Evolutionary conservation across 2,113 vertebrate species (phyloP).

Genomic region (Stictonetta naevosa): DNA sequence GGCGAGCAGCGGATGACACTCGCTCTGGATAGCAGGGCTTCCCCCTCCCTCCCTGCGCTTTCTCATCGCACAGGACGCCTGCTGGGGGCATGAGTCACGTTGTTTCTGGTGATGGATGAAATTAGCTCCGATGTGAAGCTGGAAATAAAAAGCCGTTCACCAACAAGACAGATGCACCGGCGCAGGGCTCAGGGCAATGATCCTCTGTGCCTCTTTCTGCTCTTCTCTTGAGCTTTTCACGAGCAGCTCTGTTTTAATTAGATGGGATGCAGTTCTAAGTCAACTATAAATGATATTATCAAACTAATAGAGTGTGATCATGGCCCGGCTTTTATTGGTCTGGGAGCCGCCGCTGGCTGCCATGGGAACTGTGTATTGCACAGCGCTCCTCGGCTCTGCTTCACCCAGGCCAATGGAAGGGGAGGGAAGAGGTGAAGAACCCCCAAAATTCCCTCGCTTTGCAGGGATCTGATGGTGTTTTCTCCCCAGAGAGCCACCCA

Average conservation of each 20-base stretch:
- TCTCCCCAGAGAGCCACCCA: background rate
- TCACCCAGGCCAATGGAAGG: background rate
- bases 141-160: slow-evolving; percentile 35
- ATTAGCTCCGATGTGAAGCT: background rate
- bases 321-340: background rate
- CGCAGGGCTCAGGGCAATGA: background rate
- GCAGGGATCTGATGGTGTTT: accelerated
- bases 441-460: background rate
- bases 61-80: background rate
- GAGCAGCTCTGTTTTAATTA: slow-evolving; percentile 53
- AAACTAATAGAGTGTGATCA: slow-evolving; percentile 56
- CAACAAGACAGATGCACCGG: background rate
- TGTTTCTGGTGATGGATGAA: slow-evolving; percentile 25
- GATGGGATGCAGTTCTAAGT: slow-evolving; percentile 31
- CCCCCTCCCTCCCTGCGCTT: background rate
- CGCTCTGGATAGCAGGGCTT: background rate
- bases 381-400: background rate
- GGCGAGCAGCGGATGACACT: background rate
- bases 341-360: slow-evolving; percentile 46
- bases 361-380: slow-evolving; percentile 49
- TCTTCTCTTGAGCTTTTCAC: background rate
- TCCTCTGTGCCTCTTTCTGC: background rate
- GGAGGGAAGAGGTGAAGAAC: background rate
- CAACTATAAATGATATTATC: slow-evolving; percentile 42
- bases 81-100: slow-evolving; percentile 22